Base-by-base conservation (phyloP, 1,140 invertebrate genomes). In the Atopsyche davidsoni region DNA sequence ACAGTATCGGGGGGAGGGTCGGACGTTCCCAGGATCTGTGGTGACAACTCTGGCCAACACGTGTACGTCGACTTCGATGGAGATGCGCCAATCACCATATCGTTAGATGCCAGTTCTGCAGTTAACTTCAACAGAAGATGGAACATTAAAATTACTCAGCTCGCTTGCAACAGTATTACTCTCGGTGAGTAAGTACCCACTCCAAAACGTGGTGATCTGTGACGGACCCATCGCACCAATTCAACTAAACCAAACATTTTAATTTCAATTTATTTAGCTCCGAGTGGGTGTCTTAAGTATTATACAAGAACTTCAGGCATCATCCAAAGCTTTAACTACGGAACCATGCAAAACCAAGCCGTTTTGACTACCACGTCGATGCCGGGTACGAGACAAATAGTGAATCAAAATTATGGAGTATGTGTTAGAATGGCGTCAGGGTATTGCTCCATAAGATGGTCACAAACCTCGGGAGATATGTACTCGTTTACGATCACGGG, bases 261-360 rank as follows among this genome's bases (percentile, higher is more conserved):
- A 42, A 40, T 19, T 40, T 18, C 18, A 7, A 11, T 4, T 17
- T n/a, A 63, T 69, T 41, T 59, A 85, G 87, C 86, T 2, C 87
- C 87, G 2, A 76, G 78, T 34, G 87, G 87, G 21, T 91, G 89
- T 64, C 70, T 90, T 2, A 86, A 88, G 70, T 90, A 89, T 64
- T 83, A 82, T 61, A 82, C 78, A 17, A 75, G 70, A 3, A 54
- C 68, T 2, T 73, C 74, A 4, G 86, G 82, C 9, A 81, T 74
- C 0, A 79, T 90, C 11, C 77, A 67, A 24, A 87, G 86, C 63
- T 91, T 91, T 53, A 90, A 89, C 64, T 88, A 84, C 60, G 82
- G 77, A 4, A 75, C 75, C 3, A 69, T 75, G 10, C 69, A 78
- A 9, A 82, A 80, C 57, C 65, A 67, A 4, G 63, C 59, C n/a